These are phyloP conservation scores for Spizella passerina DNA, from an alignment of 2,797 vertebrate genomes.

Conservation along the genomic window DNA sequence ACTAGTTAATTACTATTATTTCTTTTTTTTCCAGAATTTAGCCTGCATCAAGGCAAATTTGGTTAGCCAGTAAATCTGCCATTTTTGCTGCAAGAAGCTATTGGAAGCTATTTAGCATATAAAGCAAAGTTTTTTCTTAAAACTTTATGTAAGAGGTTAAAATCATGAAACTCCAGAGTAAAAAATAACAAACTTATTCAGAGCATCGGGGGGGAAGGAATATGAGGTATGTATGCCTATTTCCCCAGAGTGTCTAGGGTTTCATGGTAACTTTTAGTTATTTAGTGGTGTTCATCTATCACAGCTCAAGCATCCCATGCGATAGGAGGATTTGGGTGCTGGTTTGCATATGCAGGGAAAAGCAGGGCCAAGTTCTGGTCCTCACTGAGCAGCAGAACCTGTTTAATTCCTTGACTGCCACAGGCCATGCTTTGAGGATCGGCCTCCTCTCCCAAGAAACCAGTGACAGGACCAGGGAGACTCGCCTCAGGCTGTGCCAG, in stretches of 20 bases:
- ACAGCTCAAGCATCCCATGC: background rate
- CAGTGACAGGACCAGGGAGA: accelerated
- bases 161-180: background rate
- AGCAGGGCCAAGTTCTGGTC: background rate
- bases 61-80: background rate
- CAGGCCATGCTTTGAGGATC: accelerated
- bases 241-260: background rate
- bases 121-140: background rate
- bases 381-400: background rate
- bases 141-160: background rate
- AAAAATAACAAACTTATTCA: background rate
- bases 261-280: background rate
- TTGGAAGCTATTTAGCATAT: background rate
- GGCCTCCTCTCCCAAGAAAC: background rate
- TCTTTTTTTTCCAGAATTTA: background rate
- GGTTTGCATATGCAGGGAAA: background rate
- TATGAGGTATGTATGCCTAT: background rate
- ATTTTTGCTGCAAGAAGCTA: background rate
- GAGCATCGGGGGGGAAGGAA: background rate
- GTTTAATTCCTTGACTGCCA: background rate
- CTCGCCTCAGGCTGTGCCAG: background rate
- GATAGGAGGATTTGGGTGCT: background rate
- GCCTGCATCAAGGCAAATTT: background rate
- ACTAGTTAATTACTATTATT: background rate
- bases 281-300: background rate